Base-by-base conservation (phyloP, 1,140 invertebrate species). In the Pteromalus puparum region DNA sequence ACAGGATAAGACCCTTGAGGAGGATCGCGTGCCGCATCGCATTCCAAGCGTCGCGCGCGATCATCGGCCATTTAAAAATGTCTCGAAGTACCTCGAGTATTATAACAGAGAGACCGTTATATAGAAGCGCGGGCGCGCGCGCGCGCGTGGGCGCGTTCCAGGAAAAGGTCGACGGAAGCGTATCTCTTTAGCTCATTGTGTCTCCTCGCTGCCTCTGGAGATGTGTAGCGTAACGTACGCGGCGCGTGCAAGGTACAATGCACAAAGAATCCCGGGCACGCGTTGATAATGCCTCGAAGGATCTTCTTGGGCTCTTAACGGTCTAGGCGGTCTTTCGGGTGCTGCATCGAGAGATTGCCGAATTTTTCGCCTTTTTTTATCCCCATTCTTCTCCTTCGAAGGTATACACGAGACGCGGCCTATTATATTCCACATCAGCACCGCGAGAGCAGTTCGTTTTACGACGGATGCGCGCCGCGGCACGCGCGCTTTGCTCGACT, bases 321-420 rank as follows among this genome's bases (percentile, higher is more conserved):
- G 78, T 81, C 30, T 26, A 42, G 78, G 61, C 67, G 79, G 24
- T 73, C 70, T 80, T 26, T 68, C 24, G 5, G 18, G 1, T 4
- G 10, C 67, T 70, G 24, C 67, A 30, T 48, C 68, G 26, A 80
- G 34, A 10, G 73, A 76, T 68, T n/a, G 65, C 53, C 67, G 61
- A 82, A 68, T 82, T 82, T 82, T 82, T 82, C 73, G 81, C 73
- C 81, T 82, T 82, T 76, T 82, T 61, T 61, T 77, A 28, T 82
- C 34, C 72, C 72, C 68, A 76, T 76, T 82, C 73, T 81, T 74
- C 28, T 42, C 9, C n/a, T 3, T 12, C 67, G 53, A 12, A 70
- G n/a, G n/a, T 18, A 26, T 26, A 24, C 5, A 26, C 12, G 70
- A 15, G 9, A 34, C 28, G 6, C 10, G 72, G 3, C 13, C 30